Conservation (phyloP, 2,113 vertebrate species). For the Phyllostomus discolor region DNA sequence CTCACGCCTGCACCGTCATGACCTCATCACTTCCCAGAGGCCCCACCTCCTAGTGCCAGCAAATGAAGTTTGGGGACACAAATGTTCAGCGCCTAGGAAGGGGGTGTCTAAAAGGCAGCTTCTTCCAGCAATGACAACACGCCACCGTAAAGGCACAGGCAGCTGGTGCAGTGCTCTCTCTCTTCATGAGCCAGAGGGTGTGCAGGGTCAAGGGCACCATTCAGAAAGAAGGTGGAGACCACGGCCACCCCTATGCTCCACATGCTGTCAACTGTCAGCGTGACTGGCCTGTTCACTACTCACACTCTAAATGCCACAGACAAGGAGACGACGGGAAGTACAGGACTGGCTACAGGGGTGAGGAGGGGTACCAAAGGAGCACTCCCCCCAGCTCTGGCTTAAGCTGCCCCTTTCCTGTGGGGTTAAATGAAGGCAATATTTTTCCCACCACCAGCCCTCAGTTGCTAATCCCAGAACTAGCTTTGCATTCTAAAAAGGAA, state of each 20-base stretch:
- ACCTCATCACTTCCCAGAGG: background rate
- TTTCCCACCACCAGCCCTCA: constrained; percentile 32
- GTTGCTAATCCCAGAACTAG: constrained; percentile 44
- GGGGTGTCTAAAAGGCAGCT: background rate
- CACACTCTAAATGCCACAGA: background rate
- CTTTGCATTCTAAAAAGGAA: background rate
- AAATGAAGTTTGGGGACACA: background rate
- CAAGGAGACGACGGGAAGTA: background rate
- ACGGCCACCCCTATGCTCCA: background rate
- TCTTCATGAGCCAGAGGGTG: constrained; percentile 49
- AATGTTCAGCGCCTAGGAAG: no score
- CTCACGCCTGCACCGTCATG: background rate
- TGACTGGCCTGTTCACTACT: background rate
- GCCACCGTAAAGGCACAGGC: constrained; percentile 19
- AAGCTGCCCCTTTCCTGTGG: constrained; percentile 50
- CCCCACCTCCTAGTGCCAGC: background rate
- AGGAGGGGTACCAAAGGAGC: background rate
- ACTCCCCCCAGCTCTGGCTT: constrained; percentile 44
- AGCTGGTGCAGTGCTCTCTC: constrained; percentile 12
- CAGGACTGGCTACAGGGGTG: background rate
- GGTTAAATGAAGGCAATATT: constrained; percentile 69
- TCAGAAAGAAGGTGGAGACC: background rate
- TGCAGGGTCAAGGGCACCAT: constrained; percentile 1
- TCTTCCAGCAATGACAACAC: constrained; percentile 36
- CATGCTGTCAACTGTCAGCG: background rate